Conservation (phyloP, 1,140 invertebrate genomes). For the Mesaphorura yosii region DNA sequence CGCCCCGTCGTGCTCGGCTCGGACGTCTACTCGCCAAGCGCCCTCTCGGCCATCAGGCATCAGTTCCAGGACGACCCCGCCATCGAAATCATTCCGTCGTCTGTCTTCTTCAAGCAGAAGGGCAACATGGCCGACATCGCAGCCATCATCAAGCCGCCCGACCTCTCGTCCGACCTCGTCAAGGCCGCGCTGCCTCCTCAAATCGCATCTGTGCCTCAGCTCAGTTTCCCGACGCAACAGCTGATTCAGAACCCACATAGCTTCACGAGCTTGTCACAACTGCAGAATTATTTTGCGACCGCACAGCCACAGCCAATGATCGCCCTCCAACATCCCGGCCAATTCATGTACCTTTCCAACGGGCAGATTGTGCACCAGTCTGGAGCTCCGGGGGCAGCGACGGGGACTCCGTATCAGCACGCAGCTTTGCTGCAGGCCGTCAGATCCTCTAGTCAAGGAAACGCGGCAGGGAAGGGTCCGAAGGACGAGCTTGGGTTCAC, state of each 20-base stretch:
- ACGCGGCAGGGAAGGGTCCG: conserved; percentile 11
- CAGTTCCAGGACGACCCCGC: conserved; percentile 14
- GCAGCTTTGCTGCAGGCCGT: background rate
- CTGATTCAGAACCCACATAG: conserved; percentile 15
- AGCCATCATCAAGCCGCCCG: conserved; percentile 25
- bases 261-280: conserved; percentile 18
- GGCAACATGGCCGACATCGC: conserved; percentile 17
- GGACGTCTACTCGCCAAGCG: too few relatives aligned
- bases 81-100: conserved; percentile 16
- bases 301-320: conserved; percentile 15
- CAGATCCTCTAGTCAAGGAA: too few relatives aligned
- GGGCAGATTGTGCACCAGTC: background rate
- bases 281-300: conserved; percentile 21
- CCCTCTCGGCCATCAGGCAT: too few relatives aligned
- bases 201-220: conserved; percentile 11
- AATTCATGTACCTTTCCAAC: background rate
- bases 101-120: conserved; percentile 20
- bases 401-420: background rate
- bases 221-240: conserved; percentile 16
- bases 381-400: background rate
- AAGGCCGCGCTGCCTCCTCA: conserved; percentile 16
- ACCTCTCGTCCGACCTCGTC: conserved; percentile 19
- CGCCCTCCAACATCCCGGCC: background rate
- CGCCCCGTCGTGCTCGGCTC: too few relatives aligned
- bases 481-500: conserved; percentile 20